Conservation (phyloP, 1,140 invertebrate species). For the Pogonomyrmex barbatus region DNA sequence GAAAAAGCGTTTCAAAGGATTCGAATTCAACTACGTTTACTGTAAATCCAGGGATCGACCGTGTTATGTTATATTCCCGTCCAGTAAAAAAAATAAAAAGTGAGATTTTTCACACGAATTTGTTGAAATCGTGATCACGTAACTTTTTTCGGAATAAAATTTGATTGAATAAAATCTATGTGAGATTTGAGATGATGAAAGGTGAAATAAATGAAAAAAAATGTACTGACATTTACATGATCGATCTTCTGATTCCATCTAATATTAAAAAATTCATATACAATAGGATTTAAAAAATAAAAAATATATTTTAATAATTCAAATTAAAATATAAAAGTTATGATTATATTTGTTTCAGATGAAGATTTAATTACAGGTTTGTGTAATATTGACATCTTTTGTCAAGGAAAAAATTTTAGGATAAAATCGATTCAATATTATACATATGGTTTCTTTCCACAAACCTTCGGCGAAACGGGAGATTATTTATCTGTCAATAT, state of each 20-base stretch:
- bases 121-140: slow-evolving; percentile 5
- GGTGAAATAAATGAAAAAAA: slow-evolving; percentile 28
- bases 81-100: neutral
- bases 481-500: slow-evolving; percentile 38
- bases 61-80: neutral
- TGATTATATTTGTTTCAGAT: neutral
- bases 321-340: slow-evolving; percentile 31
- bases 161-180: slow-evolving; percentile 8
- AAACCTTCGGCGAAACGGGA: neutral
- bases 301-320: neutral
- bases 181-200: slow-evolving; percentile 28
- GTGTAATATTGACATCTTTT: neutral
- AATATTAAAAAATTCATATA: slow-evolving; percentile 3
- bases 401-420: neutral
- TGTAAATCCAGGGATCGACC: neutral
- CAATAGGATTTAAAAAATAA: neutral
- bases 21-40: neutral
- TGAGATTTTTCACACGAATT: slow-evolving; percentile 29
- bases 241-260: slow-evolving; percentile 1
- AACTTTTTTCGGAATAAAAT: slow-evolving; percentile 29
- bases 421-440: slow-evolving; percentile 13
- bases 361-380: slow-evolving; percentile 40
- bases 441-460: neutral
- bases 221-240: neutral
- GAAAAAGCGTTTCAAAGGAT: slow-evolving; percentile 1